Base-by-base conservation (phyloP, 2,888 invertebrate genomes). In the Drosophila mulleri region DNA sequence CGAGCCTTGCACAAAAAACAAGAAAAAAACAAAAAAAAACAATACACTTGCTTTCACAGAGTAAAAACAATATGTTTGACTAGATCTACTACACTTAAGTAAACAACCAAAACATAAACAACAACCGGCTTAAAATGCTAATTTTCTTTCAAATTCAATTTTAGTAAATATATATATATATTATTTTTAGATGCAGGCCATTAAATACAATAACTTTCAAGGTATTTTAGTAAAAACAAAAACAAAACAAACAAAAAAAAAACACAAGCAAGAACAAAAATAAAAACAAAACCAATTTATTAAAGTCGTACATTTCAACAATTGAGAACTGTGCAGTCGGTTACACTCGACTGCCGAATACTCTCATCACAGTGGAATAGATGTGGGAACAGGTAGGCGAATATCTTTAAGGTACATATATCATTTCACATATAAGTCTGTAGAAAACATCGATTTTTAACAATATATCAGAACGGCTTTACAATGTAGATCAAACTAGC, bases 161-260 rank as follows among this genome's bases (percentile, higher is more conserved):
- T 44, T 35, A 39, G 35, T 26, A 42, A 41, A 50, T 63, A 47
- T 39, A 65, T 64, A 47, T 45, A 66, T 47, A 45, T 47, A 67
- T 67, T 56, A 54, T 67, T 67, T 23, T 67, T 56, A 67, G 67
- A 67, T 54, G 67, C 47, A 56, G 57, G 45, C 48, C 42, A 67
- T 48, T 67, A 11, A 66, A 66, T 47, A 39, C 45, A 65, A 45
- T 32, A 53, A 39, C 23, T 52, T 53, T 47, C 16, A 32, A 26
- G 23, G 32, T 42, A 53, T 47, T 67, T 44, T 35, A 29, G 45
- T 53, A 67, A 18, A 26, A 42, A 48, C 39, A 45, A 44, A 35
- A 48, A 48, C 32, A 8, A 45, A 45, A 44, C 18, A 18, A 20
- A 2, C 26, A 9, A 29, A 35, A 48, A 48, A 39, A 8, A 45